Evolutionary conservation across 2,888 invertebrate genomes (phyloP), one percentile per base, ranked within the genome.

Genomic region (Chymomyza procnemis): DNA sequence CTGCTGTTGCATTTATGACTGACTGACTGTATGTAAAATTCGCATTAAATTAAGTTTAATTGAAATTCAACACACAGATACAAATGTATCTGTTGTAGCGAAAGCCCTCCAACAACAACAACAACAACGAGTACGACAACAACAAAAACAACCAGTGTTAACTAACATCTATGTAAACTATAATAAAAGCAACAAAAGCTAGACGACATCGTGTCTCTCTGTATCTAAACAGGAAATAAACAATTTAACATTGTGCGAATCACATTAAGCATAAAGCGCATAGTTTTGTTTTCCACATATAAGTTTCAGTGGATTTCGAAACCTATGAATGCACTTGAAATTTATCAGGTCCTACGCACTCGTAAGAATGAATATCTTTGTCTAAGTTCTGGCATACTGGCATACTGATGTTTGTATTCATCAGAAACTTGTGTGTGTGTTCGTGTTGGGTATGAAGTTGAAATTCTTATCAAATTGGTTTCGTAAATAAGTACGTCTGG

Each of bases 11-110:
- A 46, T 64, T 46, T 56, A 26, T 26, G 50, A n/a, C n/a, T 66
- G 47, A 59, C 71, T 19, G 52, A n/a, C 67, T 66, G 77, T 74
- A 73, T 80, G 50, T 22, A 26, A 74, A 80, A 83, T 82, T 82
- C 79, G 79, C 83, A 72, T 80, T 83, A 79, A 72, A 83, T 83
- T 83, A 70, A 74, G 83, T 85, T 81, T 69, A 66, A 69, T 80
- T 85, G 71, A 75, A 73, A 79, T 75, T 85, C 76, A 71, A 67
- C 79, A 60, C 79, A 64, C 72, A 80, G 41, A 14, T 26, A 22
- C 41, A 58, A 6, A n/a, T 59, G 34, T 34, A 64, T 1, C 30
- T 63, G 41, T 14, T 47, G 30, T 48, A 61, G 18, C 54, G 52
- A 61, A 8, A 41, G 12, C 60, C 59, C 61, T 16, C 47, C 57